A percentile compares a stretch with the other conserved stretches of the same genome.
phyloP scores from a whole-genome alignment of 2,113 vertebrate species.

The Cololabis saira region DNA sequence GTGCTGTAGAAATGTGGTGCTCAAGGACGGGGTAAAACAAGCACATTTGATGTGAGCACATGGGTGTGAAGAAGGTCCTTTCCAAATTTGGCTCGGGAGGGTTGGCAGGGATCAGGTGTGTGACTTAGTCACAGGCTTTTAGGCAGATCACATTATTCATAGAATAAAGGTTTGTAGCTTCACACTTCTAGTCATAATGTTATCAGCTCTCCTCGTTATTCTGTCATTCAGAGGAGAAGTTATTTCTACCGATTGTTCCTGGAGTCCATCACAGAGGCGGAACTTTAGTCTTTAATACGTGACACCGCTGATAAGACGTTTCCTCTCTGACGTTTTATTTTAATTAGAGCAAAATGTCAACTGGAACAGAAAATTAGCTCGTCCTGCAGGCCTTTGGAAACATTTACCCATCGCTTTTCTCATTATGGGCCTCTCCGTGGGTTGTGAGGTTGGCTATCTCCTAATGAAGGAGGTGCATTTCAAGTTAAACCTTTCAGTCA shows the following conservation, averaged over 20 bases:
- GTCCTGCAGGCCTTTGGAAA: conserved; percentile 20
- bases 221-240: not conserved
- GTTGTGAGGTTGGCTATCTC: not conserved
- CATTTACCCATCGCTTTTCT: conserved; percentile 1
- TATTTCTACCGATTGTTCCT: conserved; percentile 6
- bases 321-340: conserved; percentile 14
- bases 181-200: not conserved
- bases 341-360: conserved; percentile 33
- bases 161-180: no score
- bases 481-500: not conserved
- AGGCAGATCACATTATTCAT: no score
- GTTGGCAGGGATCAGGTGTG: no score
- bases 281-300: not conserved
- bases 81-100: no score
- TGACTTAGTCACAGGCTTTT: no score
- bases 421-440: conserved; percentile 1
- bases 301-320: not conserved
- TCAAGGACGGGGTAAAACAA: no score
- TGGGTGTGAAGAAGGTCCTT: no score
- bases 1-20: no score
- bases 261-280: not conserved
- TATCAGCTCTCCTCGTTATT: not conserved
- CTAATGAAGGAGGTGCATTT: conserved; percentile 12
- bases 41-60: no score
- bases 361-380: conserved; percentile 5